phyloP scores from a whole-genome alignment of 2,113 vertebrate genomes.

The Phrynocephalus versicolor region DNA sequence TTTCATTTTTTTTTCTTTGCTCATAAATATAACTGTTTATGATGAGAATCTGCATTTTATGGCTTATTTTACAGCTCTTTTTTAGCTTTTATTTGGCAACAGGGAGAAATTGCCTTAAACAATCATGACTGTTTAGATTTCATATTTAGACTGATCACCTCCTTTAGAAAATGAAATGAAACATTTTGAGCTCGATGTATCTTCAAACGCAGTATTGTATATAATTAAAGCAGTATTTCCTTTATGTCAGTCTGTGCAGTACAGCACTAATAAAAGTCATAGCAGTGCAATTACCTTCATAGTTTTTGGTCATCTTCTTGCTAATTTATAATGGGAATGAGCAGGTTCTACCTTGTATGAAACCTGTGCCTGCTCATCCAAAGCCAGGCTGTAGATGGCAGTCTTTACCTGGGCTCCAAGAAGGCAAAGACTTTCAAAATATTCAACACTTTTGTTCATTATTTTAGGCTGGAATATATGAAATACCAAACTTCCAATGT shows the following conservation, averaged over 20 bases:
- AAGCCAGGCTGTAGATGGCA: constrained; percentile 66
- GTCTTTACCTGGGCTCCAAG: constrained; percentile 48
- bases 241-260: neutral
- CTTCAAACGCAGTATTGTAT: neutral
- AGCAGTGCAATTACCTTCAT: neutral
- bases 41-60: neutral
- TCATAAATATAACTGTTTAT: neutral
- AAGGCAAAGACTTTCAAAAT: neutral
- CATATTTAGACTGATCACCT: neutral
- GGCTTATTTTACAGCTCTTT: neutral
- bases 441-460: constrained; percentile 1
- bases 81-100: neutral
- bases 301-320: neutral
- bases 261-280: constrained; percentile 8
- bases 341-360: neutral
- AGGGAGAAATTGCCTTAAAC: neutral
- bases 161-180: constrained; percentile 18
- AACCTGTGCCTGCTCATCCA: constrained; percentile 6
- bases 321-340: neutral
- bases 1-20: neutral
- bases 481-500: constrained; percentile 13
- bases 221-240: rapidly evolving
- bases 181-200: neutral
- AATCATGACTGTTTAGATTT: constrained; percentile 21
- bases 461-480: constrained; percentile 44